Conservation (phyloP, 2,888 invertebrate species). For the Margaritifera margaritifera region DNA sequence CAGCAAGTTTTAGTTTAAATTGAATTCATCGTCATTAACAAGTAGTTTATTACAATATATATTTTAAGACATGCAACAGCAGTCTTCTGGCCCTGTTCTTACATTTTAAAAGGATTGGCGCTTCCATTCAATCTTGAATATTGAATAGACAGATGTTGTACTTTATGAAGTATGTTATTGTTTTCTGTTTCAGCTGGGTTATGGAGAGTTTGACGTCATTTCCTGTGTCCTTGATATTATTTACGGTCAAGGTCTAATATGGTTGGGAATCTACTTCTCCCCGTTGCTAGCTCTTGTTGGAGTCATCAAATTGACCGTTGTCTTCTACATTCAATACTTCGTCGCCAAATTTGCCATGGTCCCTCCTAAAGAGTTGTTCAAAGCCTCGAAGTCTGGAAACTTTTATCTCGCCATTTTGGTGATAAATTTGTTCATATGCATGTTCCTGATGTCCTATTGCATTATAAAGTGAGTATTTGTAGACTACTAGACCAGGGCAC, state of each 20-base stretch:
- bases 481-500: too few relatives aligned
- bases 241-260: slow-evolving; percentile 60
- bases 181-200: slow-evolving; percentile 38
- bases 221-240: slow-evolving; percentile 56
- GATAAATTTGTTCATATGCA: slow-evolving; percentile 52
- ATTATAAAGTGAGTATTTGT: slow-evolving; percentile 50
- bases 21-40: too few relatives aligned
- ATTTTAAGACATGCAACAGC: too few relatives aligned
- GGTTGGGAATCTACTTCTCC: slow-evolving; percentile 63
- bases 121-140: background rate
- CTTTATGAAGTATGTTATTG: too few relatives aligned
- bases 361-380: slow-evolving; percentile 57
- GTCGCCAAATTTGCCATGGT: slow-evolving; percentile 50
- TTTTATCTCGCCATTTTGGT: slow-evolving; percentile 57
- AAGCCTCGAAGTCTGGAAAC: slow-evolving; percentile 58
- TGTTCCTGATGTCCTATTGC: slow-evolving; percentile 55
- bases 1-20: too few relatives aligned
- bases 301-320: slow-evolving; percentile 49
- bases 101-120: background rate
- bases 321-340: slow-evolving; percentile 57
- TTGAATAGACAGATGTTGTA: too few relatives aligned
- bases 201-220: slow-evolving; percentile 52
- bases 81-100: slow-evolving; percentile 2
- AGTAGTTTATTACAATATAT: too few relatives aligned
- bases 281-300: slow-evolving; percentile 55